phyloP scores from a whole-genome alignment of 2,797 vertebrate genomes.

The Smutsia temminckii region DNA sequence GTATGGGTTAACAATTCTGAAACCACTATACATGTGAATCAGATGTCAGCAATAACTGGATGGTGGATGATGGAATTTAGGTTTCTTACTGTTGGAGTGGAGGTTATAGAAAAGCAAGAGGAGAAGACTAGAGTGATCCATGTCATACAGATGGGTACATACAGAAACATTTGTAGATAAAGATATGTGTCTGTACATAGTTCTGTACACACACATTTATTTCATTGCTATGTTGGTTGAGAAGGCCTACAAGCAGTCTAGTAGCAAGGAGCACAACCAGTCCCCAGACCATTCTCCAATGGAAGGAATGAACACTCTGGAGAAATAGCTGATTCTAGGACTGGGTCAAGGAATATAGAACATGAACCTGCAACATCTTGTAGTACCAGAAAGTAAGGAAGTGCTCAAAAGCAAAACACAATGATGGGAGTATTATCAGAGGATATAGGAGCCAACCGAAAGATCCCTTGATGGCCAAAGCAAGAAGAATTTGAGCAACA shows the following conservation, averaged over 20 bases:
- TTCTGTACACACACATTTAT: not conserved
- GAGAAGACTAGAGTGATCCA: not conserved
- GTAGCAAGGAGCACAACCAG: not conserved
- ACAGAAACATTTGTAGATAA: not conserved
- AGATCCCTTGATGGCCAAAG: not conserved
- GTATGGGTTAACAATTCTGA: not conserved
- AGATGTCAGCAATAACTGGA: not conserved
- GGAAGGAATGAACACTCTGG: not conserved
- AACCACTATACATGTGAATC: not conserved
- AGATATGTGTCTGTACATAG: not conserved
- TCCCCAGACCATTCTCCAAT: not conserved
- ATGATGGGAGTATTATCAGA: not conserved
- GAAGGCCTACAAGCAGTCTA: not conserved
- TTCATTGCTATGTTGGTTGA: conserved; percentile 37
- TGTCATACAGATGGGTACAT: not conserved
- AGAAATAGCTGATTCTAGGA: not conserved
- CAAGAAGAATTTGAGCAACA: conserved; percentile 5
- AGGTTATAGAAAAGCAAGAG: not conserved
- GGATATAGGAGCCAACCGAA: not conserved
- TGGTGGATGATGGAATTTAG: not conserved
- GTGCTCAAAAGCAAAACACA: not conserved
- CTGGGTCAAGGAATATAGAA: not conserved
- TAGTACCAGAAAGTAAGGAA: not conserved
- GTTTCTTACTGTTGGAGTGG: not conserved
- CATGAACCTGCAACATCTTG: not conserved